Evolutionary conservation across 2,888 invertebrate genomes (phyloP).

Genomic region (Leptogaster cylindrica): DNA sequence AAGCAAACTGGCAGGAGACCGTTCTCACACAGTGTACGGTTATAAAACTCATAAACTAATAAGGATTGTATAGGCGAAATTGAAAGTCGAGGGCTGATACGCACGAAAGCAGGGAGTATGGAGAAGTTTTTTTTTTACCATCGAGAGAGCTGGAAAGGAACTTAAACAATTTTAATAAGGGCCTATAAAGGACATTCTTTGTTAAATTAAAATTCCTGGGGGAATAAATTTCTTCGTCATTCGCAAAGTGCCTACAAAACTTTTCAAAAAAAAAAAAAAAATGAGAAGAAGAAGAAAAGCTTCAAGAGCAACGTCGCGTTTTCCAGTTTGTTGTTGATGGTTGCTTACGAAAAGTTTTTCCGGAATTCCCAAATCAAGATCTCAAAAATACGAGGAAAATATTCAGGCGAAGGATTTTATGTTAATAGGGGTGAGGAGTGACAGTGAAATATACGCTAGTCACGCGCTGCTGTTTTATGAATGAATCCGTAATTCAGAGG

Average conservation of each 20-base stretch:
- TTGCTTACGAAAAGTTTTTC: neutral
- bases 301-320: too few relatives aligned
- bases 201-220: slow-evolving; percentile 39
- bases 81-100: slow-evolving; percentile 13
- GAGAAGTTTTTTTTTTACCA: neutral
- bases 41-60: slow-evolving; percentile 32
- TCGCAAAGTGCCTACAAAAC: neutral
- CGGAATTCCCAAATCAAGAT: slow-evolving; percentile 2
- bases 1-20: neutral
- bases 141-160: slow-evolving; percentile 1
- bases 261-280: too few relatives aligned
- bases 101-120: slow-evolving; percentile 1
- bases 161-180: slow-evolving; percentile 39
- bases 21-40: neutral
- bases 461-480: neutral
- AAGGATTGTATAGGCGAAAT: slow-evolving; percentile 31
- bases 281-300: neutral
- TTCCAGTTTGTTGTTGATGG: neutral
- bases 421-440: neutral
- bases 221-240: slow-evolving; percentile 35
- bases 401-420: slow-evolving; percentile 4
- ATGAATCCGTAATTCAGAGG: neutral
- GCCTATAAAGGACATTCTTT: slow-evolving; percentile 39
- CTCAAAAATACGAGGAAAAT: slow-evolving; percentile 7
- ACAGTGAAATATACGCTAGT: slow-evolving; percentile 2